Evolutionary conservation across 2,888 invertebrate species (phyloP), one percentile per base, ranked within the genome.

Genomic region (Laspeyria flexula): DNA sequence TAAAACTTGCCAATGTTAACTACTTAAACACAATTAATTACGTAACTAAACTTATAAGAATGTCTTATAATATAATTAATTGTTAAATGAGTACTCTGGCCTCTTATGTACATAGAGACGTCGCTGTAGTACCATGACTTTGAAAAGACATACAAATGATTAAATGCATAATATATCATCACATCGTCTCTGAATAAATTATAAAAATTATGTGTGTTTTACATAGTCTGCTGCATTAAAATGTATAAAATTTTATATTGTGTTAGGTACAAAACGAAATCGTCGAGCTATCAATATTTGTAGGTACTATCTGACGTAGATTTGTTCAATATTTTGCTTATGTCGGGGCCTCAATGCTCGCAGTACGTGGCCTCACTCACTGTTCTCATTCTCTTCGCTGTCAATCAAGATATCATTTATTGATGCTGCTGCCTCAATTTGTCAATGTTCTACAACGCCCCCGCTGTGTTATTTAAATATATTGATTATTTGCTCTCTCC

Each of bases 281-380:
- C 55, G 55, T 49, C 59, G 59, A 45, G 25, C 25, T 70, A 77
- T 80, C 77, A 84, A 82, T 82, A 85, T 83, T 85, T 78, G 73
- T 68, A 46, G n/a, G 41, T 66, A 55, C 41, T 58, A 55, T 18
- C 65, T 82, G 81, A 84, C 81, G 83, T 83, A 73, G 77, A 72
- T 71, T 42, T 34, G 34, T 37, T 55, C 18, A 21, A n/a, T n/a
- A 38, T 35, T 54, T 50, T 49, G 48, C 41, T 34, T 29, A 15
- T 61, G 18, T 12, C 18, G 16, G 50, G 50, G 60, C 66, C 60
- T 56, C 59, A 52, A 42, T 52, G 30, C 41, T 53, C 43, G 34
- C 37, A 40, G 40, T 49, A 38, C 16, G 40, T 42, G 43, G 54
- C 44, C 62, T 48, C n/a, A n/a, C n/a, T n/a, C 55, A 50, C 42